Evolutionary conservation across 1,140 invertebrate species (phyloP).

Genomic region (Drosophila yakuba): DNA sequence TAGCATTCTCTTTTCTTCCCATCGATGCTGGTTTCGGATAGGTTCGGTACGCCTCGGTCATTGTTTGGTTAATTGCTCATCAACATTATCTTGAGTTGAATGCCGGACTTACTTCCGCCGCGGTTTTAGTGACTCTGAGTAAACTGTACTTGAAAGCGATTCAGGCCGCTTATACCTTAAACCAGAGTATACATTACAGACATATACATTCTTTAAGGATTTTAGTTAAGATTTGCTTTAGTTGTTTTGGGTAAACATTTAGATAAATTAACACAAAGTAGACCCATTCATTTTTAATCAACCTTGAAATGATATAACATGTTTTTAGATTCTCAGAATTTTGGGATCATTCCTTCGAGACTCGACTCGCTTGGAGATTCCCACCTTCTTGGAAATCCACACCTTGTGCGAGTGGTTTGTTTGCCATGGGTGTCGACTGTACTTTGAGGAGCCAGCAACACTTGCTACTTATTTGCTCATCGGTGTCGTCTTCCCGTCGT

Average conservation of each 20-base stretch:
- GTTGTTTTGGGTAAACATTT: not conserved
- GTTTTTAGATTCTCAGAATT: conserved; percentile 7
- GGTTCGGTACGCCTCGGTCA: not conserved
- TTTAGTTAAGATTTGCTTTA: not conserved
- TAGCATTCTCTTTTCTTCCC: conserved; percentile 41
- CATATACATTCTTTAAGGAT: no score
- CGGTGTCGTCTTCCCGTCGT: conserved; percentile 28
- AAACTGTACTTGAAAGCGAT: no score
- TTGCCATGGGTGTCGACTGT: conserved; percentile 59
- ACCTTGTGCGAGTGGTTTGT: conserved; percentile 21
- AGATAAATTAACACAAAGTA: not conserved
- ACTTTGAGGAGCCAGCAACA: conserved; percentile 46
- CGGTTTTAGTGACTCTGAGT: conserved; percentile 8
- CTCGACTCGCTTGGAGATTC: not conserved
- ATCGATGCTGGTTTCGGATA: conserved; percentile 2
- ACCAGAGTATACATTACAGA: conserved; percentile 4
- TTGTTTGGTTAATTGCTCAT: conserved; percentile 60
- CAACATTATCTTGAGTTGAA: conserved; percentile 28
- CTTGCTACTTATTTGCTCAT: conserved; percentile 64
- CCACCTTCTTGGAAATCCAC: conserved; percentile 28
- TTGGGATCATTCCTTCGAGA: conserved; percentile 5
- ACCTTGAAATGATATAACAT: not conserved
- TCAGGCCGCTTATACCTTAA: conserved; percentile 22
- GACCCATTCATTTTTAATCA: not conserved
- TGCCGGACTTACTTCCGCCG: conserved; percentile 17